Evolutionary conservation across 2,797 vertebrate genomes (phyloP).

Genomic region (Anguilla obscura): DNA sequence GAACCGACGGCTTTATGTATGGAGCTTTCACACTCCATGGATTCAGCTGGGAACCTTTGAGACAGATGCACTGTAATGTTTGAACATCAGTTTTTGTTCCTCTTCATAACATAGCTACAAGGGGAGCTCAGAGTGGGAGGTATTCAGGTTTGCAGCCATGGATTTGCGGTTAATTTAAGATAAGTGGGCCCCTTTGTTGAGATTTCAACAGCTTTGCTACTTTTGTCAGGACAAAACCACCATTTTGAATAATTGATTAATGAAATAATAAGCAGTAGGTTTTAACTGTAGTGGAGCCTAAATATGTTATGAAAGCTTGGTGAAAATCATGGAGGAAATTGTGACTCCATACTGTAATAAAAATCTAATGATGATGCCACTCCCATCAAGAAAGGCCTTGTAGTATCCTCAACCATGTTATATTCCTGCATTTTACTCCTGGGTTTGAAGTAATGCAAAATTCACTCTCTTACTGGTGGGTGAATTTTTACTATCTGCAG

Average conservation of each 20-base stretch:
- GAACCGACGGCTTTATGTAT: background rate
- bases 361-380: background rate
- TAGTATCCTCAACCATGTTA: background rate
- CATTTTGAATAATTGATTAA: constrained; percentile 15
- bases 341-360: constrained; percentile 1
- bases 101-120: background rate
- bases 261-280: background rate
- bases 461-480: background rate
- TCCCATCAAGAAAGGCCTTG: background rate
- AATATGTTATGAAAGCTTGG: background rate
- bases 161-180: background rate
- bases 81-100: background rate
- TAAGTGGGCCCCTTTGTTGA: constrained; percentile 12
- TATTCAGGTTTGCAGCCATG: background rate
- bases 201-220: background rate
- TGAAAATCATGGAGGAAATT: background rate
- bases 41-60: background rate
- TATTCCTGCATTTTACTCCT: background rate
- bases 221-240: background rate
- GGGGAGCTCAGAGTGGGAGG: background rate
- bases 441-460: background rate
- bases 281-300: background rate
- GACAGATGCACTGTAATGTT: background rate
- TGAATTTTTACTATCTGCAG: background rate
- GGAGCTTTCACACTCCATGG: background rate